phyloP scores from a whole-genome alignment of 2,113 vertebrate species.

The Caretta caretta region DNA sequence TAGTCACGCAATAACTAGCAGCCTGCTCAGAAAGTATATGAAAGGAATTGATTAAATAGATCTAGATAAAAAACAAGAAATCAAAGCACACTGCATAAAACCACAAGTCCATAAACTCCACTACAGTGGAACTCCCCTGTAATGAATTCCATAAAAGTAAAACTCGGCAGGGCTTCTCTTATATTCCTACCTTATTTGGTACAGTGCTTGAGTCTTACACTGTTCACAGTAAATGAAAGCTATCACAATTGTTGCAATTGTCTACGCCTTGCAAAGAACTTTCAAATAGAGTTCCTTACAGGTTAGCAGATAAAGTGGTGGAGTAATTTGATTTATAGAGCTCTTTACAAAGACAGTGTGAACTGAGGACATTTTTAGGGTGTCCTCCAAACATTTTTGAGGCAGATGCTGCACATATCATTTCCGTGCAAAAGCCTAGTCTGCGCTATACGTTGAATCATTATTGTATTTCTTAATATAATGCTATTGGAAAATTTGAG shows the following conservation, averaged over 20 bases:
- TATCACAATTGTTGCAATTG: background rate
- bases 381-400: constrained; percentile 56
- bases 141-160: constrained; percentile 58
- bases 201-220: constrained; percentile 45
- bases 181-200: constrained; percentile 45
- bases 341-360: background rate
- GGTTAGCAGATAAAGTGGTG: constrained; percentile 32
- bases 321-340: constrained; percentile 48
- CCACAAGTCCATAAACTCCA: constrained; percentile 63
- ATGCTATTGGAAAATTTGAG: constrained; percentile 22
- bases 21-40: constrained; percentile 37
- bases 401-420: constrained; percentile 10
- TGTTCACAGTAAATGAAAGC: constrained; percentile 40
- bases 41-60: constrained; percentile 38
- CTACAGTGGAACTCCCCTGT: constrained; percentile 32
- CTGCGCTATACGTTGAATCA: constrained; percentile 30
- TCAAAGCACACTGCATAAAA: constrained; percentile 55
- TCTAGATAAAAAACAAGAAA: constrained; percentile 19
- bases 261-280: constrained; percentile 32
- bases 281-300: constrained; percentile 41
- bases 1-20: constrained; percentile 3
- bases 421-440: constrained; percentile 8
- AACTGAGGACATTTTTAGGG: constrained; percentile 52
- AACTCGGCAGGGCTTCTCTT: constrained; percentile 6
- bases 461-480: constrained; percentile 36